Evolutionary conservation across 2,113 vertebrate species (phyloP).

Genomic region (Rostratula benghalensis): DNA sequence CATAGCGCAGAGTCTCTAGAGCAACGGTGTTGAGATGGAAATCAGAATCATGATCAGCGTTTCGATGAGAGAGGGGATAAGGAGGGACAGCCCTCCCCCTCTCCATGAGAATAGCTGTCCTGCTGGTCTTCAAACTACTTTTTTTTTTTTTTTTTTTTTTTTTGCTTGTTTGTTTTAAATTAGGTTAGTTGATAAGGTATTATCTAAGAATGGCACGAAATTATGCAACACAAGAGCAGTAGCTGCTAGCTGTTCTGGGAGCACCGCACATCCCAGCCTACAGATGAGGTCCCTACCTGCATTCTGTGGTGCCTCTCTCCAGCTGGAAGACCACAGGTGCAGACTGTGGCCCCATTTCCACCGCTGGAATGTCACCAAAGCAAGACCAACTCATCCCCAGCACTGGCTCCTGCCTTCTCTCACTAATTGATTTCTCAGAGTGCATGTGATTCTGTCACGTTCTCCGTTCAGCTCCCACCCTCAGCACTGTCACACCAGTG

Average conservation of each 20-base stretch:
- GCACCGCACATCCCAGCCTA: not conserved
- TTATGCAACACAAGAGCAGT: not conserved
- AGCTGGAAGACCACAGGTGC: not conserved
- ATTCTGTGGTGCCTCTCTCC: not conserved
- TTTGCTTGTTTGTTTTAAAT: too few relatives aligned
- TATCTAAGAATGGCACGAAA: not conserved
- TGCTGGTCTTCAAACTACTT: not conserved
- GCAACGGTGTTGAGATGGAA: not conserved
- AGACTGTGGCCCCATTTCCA: not conserved
- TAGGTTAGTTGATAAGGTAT: not conserved
- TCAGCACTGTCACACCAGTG: fast-evolving
- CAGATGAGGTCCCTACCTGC: not conserved
- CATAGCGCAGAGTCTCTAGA: not conserved
- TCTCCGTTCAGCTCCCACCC: not conserved
- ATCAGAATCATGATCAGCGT: not conserved
- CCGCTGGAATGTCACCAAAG: not conserved
- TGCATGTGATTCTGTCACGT: fast-evolving
- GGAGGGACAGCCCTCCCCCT: not conserved
- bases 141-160: too few relatives aligned
- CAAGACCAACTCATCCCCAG: not conserved
- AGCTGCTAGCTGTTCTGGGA: not conserved
- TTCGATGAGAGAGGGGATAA: not conserved
- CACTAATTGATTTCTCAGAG: too few relatives aligned
- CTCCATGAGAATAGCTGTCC: not conserved
- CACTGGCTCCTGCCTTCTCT: not conserved